Evolutionary conservation across 2,797 vertebrate genomes (phyloP).

Genomic region (Sebastes hubbsi): DNA sequence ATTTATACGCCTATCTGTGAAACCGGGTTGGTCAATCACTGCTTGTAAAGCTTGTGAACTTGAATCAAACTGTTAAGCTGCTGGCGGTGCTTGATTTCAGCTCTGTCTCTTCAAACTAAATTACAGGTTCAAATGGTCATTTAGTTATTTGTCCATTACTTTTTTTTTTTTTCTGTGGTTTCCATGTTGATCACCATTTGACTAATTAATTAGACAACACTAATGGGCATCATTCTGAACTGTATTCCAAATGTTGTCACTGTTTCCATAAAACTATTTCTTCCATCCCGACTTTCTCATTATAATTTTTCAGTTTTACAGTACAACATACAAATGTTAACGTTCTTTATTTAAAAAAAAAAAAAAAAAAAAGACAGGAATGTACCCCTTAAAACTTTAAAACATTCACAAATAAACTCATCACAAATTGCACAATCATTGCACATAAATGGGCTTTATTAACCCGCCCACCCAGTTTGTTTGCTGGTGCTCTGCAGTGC

Average conservation of each 20-base stretch:
- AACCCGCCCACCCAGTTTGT: background rate
- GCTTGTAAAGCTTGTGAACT: too few relatives aligned
- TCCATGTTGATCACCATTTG: background rate
- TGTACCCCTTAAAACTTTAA: background rate
- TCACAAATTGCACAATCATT: background rate
- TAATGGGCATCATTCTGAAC: background rate
- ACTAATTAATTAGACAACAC: background rate
- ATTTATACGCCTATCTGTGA: too few relatives aligned
- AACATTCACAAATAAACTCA: background rate
- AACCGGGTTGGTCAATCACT: too few relatives aligned
- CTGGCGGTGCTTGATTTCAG: too few relatives aligned
- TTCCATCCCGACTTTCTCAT: background rate
- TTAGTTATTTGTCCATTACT: background rate
- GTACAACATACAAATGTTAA: background rate
- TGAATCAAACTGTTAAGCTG: too few relatives aligned
- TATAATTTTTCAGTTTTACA: background rate
- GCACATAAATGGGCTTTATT: conserved; percentile 19
- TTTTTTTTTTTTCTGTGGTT: background rate
- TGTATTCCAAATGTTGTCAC: background rate
- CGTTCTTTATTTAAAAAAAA: background rate
- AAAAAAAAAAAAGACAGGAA: background rate
- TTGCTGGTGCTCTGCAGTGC: conserved; percentile 47
- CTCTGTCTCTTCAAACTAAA: background rate
- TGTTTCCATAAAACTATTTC: background rate
- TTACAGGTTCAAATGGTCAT: background rate